Conservation (phyloP, 2,113 vertebrate species). For the Actenoides hombroni region DNA sequence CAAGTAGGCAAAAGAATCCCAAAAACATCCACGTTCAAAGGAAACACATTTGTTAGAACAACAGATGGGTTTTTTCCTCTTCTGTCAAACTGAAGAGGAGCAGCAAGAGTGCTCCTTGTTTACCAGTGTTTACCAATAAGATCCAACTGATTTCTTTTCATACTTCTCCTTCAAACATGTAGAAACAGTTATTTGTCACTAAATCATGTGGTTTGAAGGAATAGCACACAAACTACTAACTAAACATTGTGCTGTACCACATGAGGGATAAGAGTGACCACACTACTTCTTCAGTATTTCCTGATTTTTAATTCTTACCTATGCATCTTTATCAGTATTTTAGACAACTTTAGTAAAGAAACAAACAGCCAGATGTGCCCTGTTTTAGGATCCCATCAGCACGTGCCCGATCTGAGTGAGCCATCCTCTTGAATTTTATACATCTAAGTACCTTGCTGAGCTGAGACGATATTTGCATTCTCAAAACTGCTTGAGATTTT, state of each 20-base stretch:
- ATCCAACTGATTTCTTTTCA: background rate
- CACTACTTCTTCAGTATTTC: background rate
- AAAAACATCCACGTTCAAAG: background rate
- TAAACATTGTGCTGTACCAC: background rate
- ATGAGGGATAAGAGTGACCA: background rate
- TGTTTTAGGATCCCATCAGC: background rate
- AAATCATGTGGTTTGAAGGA: background rate
- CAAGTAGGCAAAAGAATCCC: background rate
- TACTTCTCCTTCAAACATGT: background rate
- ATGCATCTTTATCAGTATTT: background rate
- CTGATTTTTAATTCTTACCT: background rate
- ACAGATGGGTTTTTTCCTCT: background rate
- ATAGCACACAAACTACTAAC: background rate
- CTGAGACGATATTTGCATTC: background rate
- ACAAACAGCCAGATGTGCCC: background rate
- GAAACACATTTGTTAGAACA: background rate
- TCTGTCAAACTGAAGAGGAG: background rate
- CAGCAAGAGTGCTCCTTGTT: no score
- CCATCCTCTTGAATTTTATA: background rate
- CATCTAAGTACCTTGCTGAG: background rate
- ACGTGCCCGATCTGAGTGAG: fast-evolving
- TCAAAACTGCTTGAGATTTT: background rate
- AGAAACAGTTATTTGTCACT: no score
- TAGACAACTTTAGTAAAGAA: background rate
- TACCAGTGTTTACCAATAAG: no score